Base-by-base conservation (phyloP, 37 sponge, comb jelly and placozoan genomes). In the Halisarca cf. caerulea region DNA sequence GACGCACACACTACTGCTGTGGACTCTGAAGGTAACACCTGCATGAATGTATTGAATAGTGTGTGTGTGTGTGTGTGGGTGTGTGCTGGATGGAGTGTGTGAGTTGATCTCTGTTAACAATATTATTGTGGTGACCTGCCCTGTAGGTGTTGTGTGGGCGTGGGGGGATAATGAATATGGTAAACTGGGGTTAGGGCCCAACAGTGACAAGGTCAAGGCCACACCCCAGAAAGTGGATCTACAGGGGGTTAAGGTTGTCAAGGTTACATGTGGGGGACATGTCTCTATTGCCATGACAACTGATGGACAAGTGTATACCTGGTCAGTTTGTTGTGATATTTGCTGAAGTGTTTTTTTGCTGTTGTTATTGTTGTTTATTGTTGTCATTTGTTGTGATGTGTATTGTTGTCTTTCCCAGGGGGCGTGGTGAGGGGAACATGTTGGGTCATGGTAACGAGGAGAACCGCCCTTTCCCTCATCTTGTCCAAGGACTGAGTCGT, bases 141-240 rank as follows among this genome's bases (percentile, higher is more conserved):
- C 38, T 32, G 9, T 55, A 94, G 94, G 94, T 24, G 8, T 42
- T 17, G 88, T 96, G 90, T 96, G 97, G 97, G 87, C 90, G 0
- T 96, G 94, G 90, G 97, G 97, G 0, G 97, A 96, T 66, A 92
- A 90, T 27, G 94, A 91, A 51, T 93, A 74, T 83, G 94, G 97
- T 15, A 93, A 96, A 79, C 89, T 94, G 44, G 97, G 94, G 7
- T 42, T 88, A 45, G 90, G 92, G 2, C 85, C 83, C 43, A 88
- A 53, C 58, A 45, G 83, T 36, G 91, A 93, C 27, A 51, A 68
- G 4, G 78, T 57, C 42, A 93, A 87, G 74, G 53, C 41, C 2
- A 94, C 92, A 7, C 89, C 85, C 59, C 47, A 80, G 28, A 24
- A 53, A 21, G 70, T 71, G 70, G 80, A 85, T 27, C 61, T 57